Conservation (phyloP, 2,888 invertebrate genomes). For the Cecidostiba fungosa region DNA sequence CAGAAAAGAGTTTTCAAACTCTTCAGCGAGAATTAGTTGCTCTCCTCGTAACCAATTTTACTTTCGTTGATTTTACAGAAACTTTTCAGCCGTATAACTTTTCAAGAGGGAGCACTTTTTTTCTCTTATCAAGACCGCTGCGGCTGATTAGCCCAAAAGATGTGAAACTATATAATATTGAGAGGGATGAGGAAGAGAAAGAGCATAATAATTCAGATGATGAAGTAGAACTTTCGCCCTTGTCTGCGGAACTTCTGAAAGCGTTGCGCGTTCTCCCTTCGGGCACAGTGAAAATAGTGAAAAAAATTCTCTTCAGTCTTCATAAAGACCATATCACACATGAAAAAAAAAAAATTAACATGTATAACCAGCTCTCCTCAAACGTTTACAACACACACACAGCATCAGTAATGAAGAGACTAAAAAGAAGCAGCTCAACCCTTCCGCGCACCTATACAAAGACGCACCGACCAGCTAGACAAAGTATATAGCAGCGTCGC, state of each 20-base stretch:
- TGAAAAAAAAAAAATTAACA: too few relatives aligned
- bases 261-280: background rate
- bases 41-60: background rate
- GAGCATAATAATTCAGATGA: slow-evolving; percentile 40
- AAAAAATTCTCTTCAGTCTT: too few relatives aligned
- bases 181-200: background rate
- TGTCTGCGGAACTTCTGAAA: slow-evolving; percentile 12
- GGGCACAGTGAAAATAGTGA: background rate
- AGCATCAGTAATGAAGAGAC: slow-evolving; percentile 4
- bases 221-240: slow-evolving; percentile 39
- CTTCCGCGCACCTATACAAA: too few relatives aligned
- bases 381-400: background rate
- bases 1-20: background rate
- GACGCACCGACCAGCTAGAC: background rate
- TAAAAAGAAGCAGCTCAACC: too few relatives aligned
- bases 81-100: background rate
- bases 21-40: background rate
- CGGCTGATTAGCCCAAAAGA: slow-evolving; percentile 26
- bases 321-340: too few relatives aligned
- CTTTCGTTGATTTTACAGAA: background rate
- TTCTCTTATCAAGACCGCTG: background rate
- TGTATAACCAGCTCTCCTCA: background rate
- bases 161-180: background rate
- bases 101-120: background rate
- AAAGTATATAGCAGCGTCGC: background rate